Evolutionary conservation across 2,797 vertebrate species (phyloP).

Genomic region (Heteromormyrus szaboi): DNA sequence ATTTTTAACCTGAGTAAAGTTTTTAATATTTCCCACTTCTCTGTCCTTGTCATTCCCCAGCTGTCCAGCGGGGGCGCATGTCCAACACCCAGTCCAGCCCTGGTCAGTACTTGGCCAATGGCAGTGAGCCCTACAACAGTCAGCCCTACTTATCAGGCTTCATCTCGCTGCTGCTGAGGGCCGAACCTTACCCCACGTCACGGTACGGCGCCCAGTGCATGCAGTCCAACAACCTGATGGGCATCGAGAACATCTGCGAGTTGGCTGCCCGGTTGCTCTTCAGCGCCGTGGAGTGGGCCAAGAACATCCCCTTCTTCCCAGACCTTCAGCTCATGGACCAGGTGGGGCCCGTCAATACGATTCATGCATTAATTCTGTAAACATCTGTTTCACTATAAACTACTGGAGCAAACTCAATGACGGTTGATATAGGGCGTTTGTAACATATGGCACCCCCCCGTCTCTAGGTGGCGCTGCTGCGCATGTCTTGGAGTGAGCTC

Average conservation of each 20-base stretch:
- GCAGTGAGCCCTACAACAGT: constrained; percentile 71
- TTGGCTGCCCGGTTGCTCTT: constrained; percentile 79
- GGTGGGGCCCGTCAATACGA: constrained; percentile 43
- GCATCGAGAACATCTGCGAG: constrained; percentile 82
- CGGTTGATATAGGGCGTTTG: too few species aligned
- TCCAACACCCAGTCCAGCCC: constrained; percentile 73
- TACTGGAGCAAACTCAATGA: background rate
- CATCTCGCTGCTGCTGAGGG: constrained; percentile 74
- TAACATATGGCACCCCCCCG: background rate
- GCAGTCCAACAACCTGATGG: constrained; percentile 80
- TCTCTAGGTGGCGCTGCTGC: constrained; percentile 69
- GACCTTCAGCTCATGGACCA: constrained; percentile 81
- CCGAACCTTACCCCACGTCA: constrained; percentile 77
- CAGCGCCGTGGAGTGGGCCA: constrained; percentile 81
- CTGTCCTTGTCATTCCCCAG: constrained; percentile 42
- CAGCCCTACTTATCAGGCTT: constrained; percentile 77
- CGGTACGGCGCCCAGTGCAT: constrained; percentile 78
- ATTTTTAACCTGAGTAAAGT: background rate
- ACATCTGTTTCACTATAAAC: background rate
- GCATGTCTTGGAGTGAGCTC: constrained; percentile 83
- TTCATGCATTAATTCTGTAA: background rate
- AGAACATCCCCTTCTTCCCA: constrained; percentile 82
- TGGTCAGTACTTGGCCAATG: constrained; percentile 68
- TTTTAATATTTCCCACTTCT: background rate
- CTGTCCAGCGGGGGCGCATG: constrained; percentile 76